Base-by-base conservation (phyloP, 2,888 invertebrate genomes). In the Villa cingulata region DNA sequence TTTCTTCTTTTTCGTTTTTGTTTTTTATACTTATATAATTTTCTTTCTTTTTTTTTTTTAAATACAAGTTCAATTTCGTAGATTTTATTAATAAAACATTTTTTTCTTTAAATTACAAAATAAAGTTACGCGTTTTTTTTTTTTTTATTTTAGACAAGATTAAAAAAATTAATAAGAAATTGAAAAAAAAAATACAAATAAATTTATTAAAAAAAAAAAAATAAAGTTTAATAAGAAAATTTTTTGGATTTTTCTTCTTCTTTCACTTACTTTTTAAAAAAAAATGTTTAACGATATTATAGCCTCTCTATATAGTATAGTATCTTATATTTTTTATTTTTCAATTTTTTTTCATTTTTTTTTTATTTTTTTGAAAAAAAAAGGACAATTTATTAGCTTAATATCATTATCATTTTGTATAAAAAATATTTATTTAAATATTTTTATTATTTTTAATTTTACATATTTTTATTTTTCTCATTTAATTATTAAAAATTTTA, bases 291-390 rank as follows among this genome's bases (percentile, higher is more conserved):
- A 54, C 52, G 51, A 51, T 51, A 51, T 50, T 32, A 54, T 52
- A 54, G 54, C 54, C 54, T 54, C 54, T 54, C 50, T 52, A 50
- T 50, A 50, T 50, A 52, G 45, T 41, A 46, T 49, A 40, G 44
- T 46, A 9, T 32, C 12, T 32, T 32, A 32, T 32, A 32, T 41
- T 51, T 43, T 34, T 38, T 42, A 23, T 23, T 23, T 23, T 7
- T 7, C 23, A 6, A 4, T 23, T 7, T 23, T 23, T 23, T 6
- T 23, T 23, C 23, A 23, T 23, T 23, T 23, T 23, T 7, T n/a
- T n/a, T n/a, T n/a, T n/a, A n/a, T n/a, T n/a, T 43, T 45, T 39
- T 44, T 44, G 39, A 44, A 48, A 53, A 51, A 50, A 53, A 48
- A 50, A n/a, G n/a, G n/a, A n/a, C 4, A 23, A 23, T 23, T 6